Evolutionary conservation across 2,888 invertebrate genomes (phyloP), one percentile per base, ranked within the genome.

Genomic region (Chalcosyrphus nemorum): DNA sequence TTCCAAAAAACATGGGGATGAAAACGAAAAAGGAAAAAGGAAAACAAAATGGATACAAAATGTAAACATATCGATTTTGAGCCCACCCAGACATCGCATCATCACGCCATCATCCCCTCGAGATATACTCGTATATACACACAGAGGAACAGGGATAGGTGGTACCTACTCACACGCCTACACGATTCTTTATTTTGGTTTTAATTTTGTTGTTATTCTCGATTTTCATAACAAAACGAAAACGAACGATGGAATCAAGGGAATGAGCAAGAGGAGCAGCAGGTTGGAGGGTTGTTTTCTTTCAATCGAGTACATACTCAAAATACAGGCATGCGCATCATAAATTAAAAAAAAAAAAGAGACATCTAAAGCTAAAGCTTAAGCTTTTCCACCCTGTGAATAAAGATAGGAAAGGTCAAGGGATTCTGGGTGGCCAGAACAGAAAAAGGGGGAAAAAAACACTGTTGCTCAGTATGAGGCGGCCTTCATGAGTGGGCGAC

Each of bases 161-260:
- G 38, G 29, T 24, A 45, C 15, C 9, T 15, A 47, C 38, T 15
- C 27, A 32, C 24, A 65, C 84, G 65, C 80, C 74, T 61, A 80
- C 84, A 70, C 63, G 32, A 1, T 32, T 41, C 61, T 74, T 63
- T 84, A 80, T 80, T 84, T 80, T 84, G 74, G 57, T 75, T 80
- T 65, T 45, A 63, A 84, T 84, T 89, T 88, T 89, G 90, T 89
- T 89, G 87, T 88, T 87, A 81, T 89, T 89, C 89, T 88, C 56
- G 29, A 38, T 57, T 35, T 84, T 84, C 84, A 84, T 80, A 84
- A 84, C 84, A 84, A 84, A 78, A 65, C 41, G 32, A 70, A 27
- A 4, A 27, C 72, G 54, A 56, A 81, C 24, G 21, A 50, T 21
- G 24, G 57, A 45, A 45, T n/a, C 15, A 21, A 13, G 17, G 54